These are phyloP conservation scores for Malthinus seriepunctatus DNA, from an alignment of 2,888 invertebrate genomes.

Conservation along the genomic window DNA sequence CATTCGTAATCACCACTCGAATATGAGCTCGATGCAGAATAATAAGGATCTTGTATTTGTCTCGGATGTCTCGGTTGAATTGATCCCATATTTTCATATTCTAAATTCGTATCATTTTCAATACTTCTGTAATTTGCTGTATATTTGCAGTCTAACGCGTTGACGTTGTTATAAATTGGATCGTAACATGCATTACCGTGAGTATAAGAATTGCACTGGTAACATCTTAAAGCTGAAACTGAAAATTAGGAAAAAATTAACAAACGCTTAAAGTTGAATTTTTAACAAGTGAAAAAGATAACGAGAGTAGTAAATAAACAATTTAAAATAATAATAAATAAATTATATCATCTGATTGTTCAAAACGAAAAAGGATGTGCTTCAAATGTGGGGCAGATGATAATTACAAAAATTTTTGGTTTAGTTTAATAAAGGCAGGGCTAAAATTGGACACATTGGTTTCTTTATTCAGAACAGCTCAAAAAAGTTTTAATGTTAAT, in stretches of 20 bases:
- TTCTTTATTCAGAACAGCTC: too few species aligned
- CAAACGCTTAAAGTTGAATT: too few species aligned
- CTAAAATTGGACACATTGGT: too few species aligned
- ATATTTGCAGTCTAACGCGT: conserved; percentile 1
- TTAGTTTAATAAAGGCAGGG: too few species aligned
- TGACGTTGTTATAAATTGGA: conserved; percentile 2
- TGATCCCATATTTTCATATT: neutral
- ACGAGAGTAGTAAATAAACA: neutral
- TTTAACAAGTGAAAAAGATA: neutral
- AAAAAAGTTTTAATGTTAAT: too few species aligned
- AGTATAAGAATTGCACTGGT: conserved; percentile 5
- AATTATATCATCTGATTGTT: neutral
- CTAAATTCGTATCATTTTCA: neutral
- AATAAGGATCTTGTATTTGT: neutral
- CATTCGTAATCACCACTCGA: conserved; percentile 9
- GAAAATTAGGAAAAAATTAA: too few species aligned
- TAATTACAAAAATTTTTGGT: too few species aligned
- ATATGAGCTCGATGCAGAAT: neutral
- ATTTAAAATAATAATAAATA: neutral
- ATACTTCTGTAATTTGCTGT: neutral
- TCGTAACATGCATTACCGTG: conserved; percentile 13
- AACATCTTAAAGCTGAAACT: conserved; percentile 12
- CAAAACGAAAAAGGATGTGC: neutral
- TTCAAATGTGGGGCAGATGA: too few species aligned
- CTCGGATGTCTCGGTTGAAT: neutral